phyloP scores from a whole-genome alignment of 2,888 invertebrate species.

The Pachliopta kotzebuea region DNA sequence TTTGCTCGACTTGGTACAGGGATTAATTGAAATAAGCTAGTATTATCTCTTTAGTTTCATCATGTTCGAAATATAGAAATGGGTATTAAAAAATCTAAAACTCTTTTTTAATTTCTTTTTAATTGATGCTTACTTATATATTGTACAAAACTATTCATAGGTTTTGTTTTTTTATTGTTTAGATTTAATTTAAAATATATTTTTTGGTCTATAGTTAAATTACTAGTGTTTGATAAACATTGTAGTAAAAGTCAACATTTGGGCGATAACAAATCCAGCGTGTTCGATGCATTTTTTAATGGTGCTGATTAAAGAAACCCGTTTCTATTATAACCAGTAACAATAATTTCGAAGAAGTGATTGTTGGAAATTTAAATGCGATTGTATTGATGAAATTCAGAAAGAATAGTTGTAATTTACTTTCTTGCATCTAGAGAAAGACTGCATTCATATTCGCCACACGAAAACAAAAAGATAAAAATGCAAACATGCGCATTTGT shows the following conservation, averaged over 20 bases:
- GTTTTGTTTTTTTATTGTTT: no score
- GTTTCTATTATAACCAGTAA: constrained; percentile 1
- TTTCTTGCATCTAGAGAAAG: constrained; percentile 66
- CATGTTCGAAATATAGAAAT: no score
- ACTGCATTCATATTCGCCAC: constrained; percentile 73
- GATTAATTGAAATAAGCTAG: no score
- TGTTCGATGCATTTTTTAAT: background rate
- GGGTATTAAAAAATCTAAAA: no score
- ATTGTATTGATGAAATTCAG: constrained; percentile 39
- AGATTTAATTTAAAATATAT: no score
- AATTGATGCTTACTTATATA: no score
- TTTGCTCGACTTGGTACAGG: no score
- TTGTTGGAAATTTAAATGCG: constrained; percentile 46
- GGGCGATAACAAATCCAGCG: background rate
- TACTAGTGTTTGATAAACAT: no score
- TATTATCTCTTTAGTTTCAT: no score
- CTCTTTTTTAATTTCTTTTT: no score
- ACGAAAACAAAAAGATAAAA: constrained; percentile 78
- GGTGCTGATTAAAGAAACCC: background rate
- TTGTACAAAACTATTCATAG: no score
- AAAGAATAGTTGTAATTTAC: constrained; percentile 47
- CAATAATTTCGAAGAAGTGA: background rate
- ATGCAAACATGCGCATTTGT: constrained; percentile 77
- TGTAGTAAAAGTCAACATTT: background rate
- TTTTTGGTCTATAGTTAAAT: no score